Evolutionary conservation across 2,888 invertebrate genomes (phyloP), one percentile per base, ranked within the genome.

Genomic region (Augochlorella aurata): DNA sequence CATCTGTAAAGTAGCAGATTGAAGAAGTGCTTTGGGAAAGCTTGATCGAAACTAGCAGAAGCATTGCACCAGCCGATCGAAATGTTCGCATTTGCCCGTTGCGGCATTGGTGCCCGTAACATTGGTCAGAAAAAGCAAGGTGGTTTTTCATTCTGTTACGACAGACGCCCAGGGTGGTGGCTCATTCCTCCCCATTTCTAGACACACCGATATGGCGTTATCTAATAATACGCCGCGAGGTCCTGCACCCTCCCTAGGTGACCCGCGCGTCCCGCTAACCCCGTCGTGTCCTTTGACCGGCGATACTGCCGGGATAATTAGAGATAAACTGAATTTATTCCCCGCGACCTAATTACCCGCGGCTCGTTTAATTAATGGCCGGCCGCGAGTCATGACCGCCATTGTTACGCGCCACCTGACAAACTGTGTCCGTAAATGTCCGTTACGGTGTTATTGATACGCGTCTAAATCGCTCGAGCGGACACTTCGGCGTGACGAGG

Each of bases 351-450:
- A 90, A 90, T 89, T 88, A 86, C 83, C 85, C 88, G 88, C 84
- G 86, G 87, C 88, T 82, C 81, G 88, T 87, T 90, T 90, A 90
- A 90, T 90, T 90, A 90, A 90, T 89, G 88, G 87, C 75, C 86
- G 73, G 72, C 85, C 86, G 83, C 88, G 89, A 89, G 88, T 90
- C 89, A 88, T 84, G 89, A 81, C 85, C 83, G 78, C 83, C 85
- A 82, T 84, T 89, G 86, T 87, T 88, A 87, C 85, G 82, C 85
- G 81, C 79, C 84, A 83, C 83, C 85, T 82, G 81, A 86, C 85
- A 86, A 81, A 79, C 86, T 75, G 84, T 63, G 52, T 70, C 50
- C 71, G 80, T 81, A 74, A 82, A 84, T 80, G 71, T 78, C 70
- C 69, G 81, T 83, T 79, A 74, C 73, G 74, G 66, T 76, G 73